These are phyloP conservation scores for Cetonia aurata DNA, from an alignment of 2,888 invertebrate species.

Conservation along the genomic window DNA sequence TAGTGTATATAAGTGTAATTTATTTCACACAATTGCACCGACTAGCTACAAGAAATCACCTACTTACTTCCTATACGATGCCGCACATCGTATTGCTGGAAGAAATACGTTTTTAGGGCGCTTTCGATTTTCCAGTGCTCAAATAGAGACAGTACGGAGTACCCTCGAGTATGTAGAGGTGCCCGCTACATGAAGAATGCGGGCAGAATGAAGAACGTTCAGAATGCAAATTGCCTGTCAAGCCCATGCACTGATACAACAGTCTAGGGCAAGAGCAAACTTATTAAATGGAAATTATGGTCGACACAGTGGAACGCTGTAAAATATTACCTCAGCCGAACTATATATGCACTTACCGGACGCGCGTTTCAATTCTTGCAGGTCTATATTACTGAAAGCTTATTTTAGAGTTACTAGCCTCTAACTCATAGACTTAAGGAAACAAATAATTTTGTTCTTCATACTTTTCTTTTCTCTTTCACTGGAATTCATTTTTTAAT, in stretches of 20 bases:
- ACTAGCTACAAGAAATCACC: no score
- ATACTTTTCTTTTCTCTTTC: background rate
- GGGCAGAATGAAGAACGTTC: constrained; percentile 13
- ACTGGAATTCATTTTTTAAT: background rate
- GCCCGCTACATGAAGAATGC: background rate
- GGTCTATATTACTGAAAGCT: background rate
- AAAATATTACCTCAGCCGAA: constrained; percentile 6
- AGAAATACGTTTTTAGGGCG: background rate
- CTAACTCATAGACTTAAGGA: background rate
- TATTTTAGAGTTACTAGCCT: background rate
- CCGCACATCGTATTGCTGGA: background rate
- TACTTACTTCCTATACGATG: no score
- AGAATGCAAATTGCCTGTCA: constrained; percentile 30
- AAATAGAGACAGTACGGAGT: background rate
- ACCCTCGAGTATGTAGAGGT: background rate
- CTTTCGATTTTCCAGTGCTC: constrained; percentile 2
- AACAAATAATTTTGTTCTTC: no score
- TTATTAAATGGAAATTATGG: constrained; percentile 15
- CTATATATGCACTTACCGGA: background rate
- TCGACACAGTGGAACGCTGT: background rate
- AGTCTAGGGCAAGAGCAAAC: background rate
- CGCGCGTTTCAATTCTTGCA: no score
- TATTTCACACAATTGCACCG: no score
- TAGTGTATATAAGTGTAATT: no score
- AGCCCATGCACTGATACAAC: constrained; percentile 18